These are phyloP conservation scores for Pterocles burchelli DNA, from an alignment of 2,113 vertebrate species.

Conservation along the genomic window DNA sequence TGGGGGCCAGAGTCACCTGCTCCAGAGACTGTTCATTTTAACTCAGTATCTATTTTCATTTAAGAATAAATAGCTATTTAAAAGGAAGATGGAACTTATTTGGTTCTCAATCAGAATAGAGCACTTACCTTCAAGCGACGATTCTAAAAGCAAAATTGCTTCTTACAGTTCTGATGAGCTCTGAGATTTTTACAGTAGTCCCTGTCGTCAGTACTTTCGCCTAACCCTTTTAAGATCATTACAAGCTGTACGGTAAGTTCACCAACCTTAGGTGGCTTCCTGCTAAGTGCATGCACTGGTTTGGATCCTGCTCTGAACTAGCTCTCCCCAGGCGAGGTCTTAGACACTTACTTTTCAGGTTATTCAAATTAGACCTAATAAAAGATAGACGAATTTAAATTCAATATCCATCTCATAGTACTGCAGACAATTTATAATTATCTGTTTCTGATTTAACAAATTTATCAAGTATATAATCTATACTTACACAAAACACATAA, in stretches of 20 bases:
- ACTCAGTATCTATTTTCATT: background rate
- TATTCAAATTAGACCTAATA: constrained; percentile 23
- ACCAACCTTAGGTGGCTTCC: background rate
- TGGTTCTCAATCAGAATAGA: background rate
- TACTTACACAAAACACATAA: background rate
- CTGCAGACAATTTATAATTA: background rate
- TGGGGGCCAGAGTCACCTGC: background rate
- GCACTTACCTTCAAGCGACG: background rate
- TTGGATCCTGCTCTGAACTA: background rate
- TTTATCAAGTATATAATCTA: background rate
- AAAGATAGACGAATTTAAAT: background rate
- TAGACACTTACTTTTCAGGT: background rate
- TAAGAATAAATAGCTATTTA: background rate
- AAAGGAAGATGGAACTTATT: background rate
- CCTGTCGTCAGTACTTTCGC: background rate
- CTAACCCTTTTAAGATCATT: background rate
- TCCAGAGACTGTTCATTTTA: background rate
- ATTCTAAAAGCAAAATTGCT: background rate
- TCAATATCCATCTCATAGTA: background rate
- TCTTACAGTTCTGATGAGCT: background rate
- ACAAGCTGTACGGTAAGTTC: background rate
- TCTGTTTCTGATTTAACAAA: background rate
- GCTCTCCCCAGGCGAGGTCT: background rate
- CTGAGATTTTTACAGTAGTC: background rate
- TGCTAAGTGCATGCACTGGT: background rate